Percentiles rank a stretch among this genome's conserved stretches.
Conservation (phyloP, 2,113 vertebrate species). For the Phyllostomus hastatus region DNA sequence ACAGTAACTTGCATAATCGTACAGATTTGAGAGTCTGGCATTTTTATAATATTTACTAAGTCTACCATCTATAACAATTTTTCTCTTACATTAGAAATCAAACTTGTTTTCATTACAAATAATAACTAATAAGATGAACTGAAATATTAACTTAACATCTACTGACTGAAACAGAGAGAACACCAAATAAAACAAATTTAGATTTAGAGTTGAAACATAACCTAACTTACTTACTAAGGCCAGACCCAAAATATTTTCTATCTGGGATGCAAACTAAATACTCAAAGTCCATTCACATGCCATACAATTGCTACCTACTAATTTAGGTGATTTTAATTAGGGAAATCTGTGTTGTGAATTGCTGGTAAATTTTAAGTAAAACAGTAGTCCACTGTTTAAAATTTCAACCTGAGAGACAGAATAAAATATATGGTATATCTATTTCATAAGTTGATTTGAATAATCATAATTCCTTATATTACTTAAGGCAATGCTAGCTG, state of each 20-base stretch:
- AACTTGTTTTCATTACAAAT: slow-evolving; percentile 60
- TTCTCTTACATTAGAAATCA: not conserved
- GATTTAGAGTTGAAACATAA: slow-evolving; percentile 23
- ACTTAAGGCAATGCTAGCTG: not conserved
- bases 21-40: slow-evolving; percentile 50
- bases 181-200: slow-evolving; percentile 12
- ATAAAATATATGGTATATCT: not conserved
- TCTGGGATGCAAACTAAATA: not conserved
- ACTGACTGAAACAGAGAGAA: slow-evolving; percentile 63
- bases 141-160: slow-evolving; percentile 7
- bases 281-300: not conserved
- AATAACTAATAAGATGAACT: slow-evolving; percentile 45
- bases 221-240: slow-evolving; percentile 29
- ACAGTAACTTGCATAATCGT: not conserved
- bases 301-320: slow-evolving; percentile 9
- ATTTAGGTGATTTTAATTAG: slow-evolving; percentile 34
- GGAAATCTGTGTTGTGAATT: slow-evolving; percentile 35
- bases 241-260: not conserved
- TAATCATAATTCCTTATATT: not conserved
- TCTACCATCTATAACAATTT: slow-evolving; percentile 57
- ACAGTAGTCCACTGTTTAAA: not conserved
- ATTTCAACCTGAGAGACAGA: not conserved
- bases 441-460: not conserved
- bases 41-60: slow-evolving; percentile 58
- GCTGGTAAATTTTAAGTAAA: slow-evolving; percentile 11